Conservation (phyloP, 2,888 invertebrate species). For the Amblyjoppa fuscipennis region DNA sequence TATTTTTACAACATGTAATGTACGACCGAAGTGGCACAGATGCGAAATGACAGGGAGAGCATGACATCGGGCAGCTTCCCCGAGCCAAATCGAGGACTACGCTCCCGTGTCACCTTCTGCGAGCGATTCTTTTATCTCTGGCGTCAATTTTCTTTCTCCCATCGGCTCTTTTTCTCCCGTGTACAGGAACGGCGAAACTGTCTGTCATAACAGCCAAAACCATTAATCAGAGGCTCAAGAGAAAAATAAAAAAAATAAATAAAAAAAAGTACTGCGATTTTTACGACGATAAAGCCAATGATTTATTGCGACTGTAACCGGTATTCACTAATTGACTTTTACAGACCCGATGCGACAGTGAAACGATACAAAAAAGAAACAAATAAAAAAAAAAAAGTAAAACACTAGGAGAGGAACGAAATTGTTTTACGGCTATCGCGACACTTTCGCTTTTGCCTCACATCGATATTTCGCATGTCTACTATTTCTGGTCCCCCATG, state of each 20-base stretch:
- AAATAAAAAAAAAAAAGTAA: not conserved
- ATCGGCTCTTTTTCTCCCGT: not conserved
- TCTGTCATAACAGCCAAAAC: constrained; percentile 8
- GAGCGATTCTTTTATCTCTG: not conserved
- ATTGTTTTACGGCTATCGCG: constrained; percentile 14
- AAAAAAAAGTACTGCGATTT: constrained; percentile 7
- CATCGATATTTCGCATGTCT: not conserved
- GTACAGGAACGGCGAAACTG: not conserved
- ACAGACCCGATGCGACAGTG: not conserved
- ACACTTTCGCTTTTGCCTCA: constrained; percentile 46
- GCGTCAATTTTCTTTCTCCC: constrained; percentile 3
- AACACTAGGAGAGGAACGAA: not conserved
- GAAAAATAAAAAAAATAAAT: not conserved
- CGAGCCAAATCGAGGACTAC: constrained; percentile 7
- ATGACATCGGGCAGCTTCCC: not conserved
- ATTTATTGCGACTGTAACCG: constrained; percentile 16
- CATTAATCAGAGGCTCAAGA: constrained; percentile 45
- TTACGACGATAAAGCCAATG: not conserved
- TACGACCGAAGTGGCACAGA: constrained; percentile 37
- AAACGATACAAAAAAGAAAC: not conserved
- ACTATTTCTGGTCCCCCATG: not conserved
- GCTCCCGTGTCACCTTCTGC: not conserved
- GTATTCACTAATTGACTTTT: constrained; percentile 8
- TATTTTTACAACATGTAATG: not conserved
- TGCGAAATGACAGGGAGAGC: constrained; percentile 23